These are phyloP conservation scores for Chlamydotis undulata DNA, from an alignment of 2,113 vertebrate genomes.

Conservation along the genomic window DNA sequence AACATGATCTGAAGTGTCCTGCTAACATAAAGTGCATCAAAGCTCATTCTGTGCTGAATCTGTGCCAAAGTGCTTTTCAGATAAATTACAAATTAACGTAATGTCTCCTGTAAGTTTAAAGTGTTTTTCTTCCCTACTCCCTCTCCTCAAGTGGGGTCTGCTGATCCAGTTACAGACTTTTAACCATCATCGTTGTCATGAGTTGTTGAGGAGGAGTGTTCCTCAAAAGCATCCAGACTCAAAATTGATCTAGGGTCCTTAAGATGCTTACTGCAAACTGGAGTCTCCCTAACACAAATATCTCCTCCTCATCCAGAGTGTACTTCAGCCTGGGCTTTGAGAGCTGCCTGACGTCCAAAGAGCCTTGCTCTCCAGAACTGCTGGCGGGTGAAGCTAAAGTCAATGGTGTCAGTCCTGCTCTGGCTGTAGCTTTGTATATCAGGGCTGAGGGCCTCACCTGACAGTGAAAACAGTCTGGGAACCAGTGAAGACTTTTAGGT, in stretches of 20 bases:
- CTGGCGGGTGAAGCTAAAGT: not conserved
- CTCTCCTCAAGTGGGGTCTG: not conserved
- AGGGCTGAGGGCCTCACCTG: not conserved
- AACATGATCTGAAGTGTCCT: not conserved
- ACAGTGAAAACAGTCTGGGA: not conserved
- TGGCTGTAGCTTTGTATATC: not conserved
- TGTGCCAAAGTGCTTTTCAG: conserved; percentile 3
- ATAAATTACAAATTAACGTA: not conserved
- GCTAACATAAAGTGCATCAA: not conserved
- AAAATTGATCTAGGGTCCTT: not conserved
- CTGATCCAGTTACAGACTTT: not conserved
- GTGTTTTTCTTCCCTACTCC: not conserved
- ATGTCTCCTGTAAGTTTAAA: not conserved
- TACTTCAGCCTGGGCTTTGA: not conserved
- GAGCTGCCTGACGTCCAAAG: not conserved
- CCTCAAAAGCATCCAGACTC: not conserved
- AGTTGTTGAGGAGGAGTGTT: not conserved
- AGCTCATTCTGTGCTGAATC: not conserved
- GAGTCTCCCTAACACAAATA: not conserved
- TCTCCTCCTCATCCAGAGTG: accelerated
- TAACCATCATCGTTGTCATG: not conserved
- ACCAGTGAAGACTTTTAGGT: not conserved
- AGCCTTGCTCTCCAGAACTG: not conserved
- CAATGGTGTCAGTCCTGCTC: not conserved
- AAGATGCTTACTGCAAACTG: not conserved